A percentile compares a stretch with the other conserved stretches of the same genome.
Conservation (phyloP, 2,797 vertebrate genomes). For the Vipera latastei region DNA sequence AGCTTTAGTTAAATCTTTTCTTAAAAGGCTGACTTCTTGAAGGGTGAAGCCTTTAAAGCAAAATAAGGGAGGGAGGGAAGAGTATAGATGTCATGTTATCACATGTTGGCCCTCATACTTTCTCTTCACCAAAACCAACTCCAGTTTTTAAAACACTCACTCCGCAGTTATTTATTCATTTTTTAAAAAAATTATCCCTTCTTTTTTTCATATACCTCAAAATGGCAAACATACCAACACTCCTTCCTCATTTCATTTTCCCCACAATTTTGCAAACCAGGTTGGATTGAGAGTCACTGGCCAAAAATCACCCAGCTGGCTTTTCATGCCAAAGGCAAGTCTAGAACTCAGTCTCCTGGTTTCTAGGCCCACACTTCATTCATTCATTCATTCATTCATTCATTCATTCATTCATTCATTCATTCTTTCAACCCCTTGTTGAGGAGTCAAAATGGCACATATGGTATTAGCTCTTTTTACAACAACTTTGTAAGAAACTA, state of each 20-base stretch:
- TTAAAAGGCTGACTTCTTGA: neutral
- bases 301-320: neutral
- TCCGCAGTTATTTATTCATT: neutral
- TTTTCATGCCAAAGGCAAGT: neutral
- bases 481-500: neutral
- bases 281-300: neutral
- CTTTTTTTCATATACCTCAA: neutral
- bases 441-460: neutral
- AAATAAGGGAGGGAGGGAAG: neutral
- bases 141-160: neutral
- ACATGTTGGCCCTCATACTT: neutral
- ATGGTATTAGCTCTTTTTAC: neutral
- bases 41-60: neutral
- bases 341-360: neutral
- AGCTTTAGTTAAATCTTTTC: neutral
- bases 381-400: too few relatives aligned
- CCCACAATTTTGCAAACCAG: neutral
- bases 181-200: rapidly evolving
- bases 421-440: neutral
- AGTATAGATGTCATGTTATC: neutral
- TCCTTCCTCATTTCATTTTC: neutral
- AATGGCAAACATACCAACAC: neutral
- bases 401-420: neutral
- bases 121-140: neutral
- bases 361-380: neutral